Conservation (phyloP, 1,140 invertebrate species). For the Lordiphosa stackelbergi region DNA sequence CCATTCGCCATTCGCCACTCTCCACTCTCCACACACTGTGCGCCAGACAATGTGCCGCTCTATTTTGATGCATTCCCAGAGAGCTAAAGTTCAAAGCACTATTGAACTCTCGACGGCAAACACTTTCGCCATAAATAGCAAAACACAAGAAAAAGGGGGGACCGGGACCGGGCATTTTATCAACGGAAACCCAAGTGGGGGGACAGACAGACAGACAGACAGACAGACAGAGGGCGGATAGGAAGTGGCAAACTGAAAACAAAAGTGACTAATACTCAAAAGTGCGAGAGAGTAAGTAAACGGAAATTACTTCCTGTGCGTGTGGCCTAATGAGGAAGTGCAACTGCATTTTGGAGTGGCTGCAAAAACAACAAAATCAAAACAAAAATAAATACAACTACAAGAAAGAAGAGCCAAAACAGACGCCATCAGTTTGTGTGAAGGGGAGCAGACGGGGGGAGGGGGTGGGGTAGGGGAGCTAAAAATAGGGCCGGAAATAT, state of each 20-base stretch:
- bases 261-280: constrained; percentile 69
- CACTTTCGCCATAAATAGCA: constrained; percentile 74
- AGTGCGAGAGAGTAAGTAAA: constrained; percentile 45
- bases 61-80: constrained; percentile 61
- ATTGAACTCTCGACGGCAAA: constrained; percentile 66
- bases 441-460: constrained; percentile 16
- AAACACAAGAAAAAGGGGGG: constrained; percentile 22
- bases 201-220: constrained; percentile 6
- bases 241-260: constrained; percentile 54
- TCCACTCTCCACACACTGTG: no score
- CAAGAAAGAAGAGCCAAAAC: constrained; percentile 3
- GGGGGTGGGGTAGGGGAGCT: no score
- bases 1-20: constrained; percentile 3
- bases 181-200: constrained; percentile 19
- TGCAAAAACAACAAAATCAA: constrained; percentile 13
- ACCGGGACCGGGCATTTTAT: constrained; percentile 27
- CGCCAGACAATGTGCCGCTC: constrained; percentile 64
- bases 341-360: constrained; percentile 48
- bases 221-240: not conserved
- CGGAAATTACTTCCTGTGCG: constrained; percentile 63
- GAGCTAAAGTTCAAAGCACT: constrained; percentile 72
- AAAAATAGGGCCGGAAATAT: constrained; percentile 70
- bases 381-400: not conserved
- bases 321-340: constrained; percentile 66
- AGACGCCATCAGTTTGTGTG: not conserved